A percentile compares a stretch with the other conserved stretches of the same genome.
Conservation (phyloP, 2,888 invertebrate genomes). For the Aspidiotus destructor region DNA sequence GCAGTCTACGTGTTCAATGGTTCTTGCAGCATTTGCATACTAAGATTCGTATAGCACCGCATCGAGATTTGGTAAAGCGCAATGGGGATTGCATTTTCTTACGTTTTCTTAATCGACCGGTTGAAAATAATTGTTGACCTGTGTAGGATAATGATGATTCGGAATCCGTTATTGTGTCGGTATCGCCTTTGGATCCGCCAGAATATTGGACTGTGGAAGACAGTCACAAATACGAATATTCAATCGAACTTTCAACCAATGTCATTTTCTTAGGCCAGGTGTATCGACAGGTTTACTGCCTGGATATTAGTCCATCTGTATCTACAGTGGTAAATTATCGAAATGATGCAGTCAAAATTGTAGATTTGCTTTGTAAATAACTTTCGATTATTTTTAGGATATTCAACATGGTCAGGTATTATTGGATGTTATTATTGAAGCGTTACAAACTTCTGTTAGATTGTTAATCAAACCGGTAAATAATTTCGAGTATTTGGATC, state of each 20-base stretch:
- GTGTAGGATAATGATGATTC: slow-evolving; percentile 45
- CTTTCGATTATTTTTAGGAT: slow-evolving; percentile 42
- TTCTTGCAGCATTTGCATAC: slow-evolving; percentile 58
- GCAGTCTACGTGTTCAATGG: slow-evolving; percentile 65
- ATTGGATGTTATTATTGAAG: slow-evolving; percentile 51
- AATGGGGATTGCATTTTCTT: no score
- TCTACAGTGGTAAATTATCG: slow-evolving; percentile 53
- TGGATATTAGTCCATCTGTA: slow-evolving; percentile 68
- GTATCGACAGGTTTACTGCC: slow-evolving; percentile 62
- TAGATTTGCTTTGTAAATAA: neutral
- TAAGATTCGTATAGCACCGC: slow-evolving; percentile 46
- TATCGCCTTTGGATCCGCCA: slow-evolving; percentile 49
- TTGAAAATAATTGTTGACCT: neutral
- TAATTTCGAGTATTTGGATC: neutral
- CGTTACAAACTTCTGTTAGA: slow-evolving; percentile 49
- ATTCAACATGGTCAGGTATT: slow-evolving; percentile 52
- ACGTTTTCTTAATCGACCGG: no score
- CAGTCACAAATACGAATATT: slow-evolving; percentile 44
- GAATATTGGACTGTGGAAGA: slow-evolving; percentile 46
- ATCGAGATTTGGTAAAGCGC: slow-evolving; percentile 39
- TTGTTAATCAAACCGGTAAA: slow-evolving; percentile 50
- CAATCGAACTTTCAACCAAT: slow-evolving; percentile 49
- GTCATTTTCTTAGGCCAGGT: slow-evolving; percentile 59
- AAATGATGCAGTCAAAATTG: neutral
- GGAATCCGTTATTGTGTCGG: slow-evolving; percentile 56